A percentile compares a stretch with the other conserved stretches of the same genome.
Conservation (phyloP, 2,888 invertebrate genomes). For the Torymus auratus region DNA sequence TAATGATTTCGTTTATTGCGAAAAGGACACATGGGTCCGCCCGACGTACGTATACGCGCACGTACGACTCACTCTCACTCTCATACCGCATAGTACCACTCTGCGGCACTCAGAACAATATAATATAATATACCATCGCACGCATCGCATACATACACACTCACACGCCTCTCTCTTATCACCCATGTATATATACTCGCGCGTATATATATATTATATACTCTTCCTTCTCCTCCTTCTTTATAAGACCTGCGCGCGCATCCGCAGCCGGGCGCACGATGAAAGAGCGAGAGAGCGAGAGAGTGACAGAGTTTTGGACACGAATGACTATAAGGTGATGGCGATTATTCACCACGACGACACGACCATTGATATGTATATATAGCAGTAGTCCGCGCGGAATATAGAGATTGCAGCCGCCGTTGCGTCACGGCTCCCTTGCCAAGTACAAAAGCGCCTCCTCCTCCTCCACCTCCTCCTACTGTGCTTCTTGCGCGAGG, state of each 20-base stretch:
- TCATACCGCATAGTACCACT: no score
- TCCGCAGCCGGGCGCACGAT: constrained; percentile 61
- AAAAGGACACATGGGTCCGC: constrained; percentile 72
- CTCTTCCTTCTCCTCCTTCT: background rate
- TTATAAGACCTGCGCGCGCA: constrained; percentile 57
- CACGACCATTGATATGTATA: constrained; percentile 73
- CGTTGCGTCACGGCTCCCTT: constrained; percentile 44
- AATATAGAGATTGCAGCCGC: background rate
- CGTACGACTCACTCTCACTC: no score
- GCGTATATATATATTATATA: no score
- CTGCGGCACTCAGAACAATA: no score
- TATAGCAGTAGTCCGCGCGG: background rate
- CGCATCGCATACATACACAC: no score
- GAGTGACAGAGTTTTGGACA: constrained; percentile 67
- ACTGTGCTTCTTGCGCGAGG: background rate
- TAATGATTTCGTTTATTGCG: constrained; percentile 76
- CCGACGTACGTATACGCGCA: constrained; percentile 63
- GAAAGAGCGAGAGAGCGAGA: constrained; percentile 3
- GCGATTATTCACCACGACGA: constrained; percentile 72
- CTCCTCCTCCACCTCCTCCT: background rate
- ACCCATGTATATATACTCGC: no score
- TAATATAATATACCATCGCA: no score
- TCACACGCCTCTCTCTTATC: no score
- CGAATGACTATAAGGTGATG: constrained; percentile 75
- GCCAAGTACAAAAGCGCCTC: constrained; percentile 47